Base-by-base conservation (phyloP, 2,797 vertebrate species). In the Sylvilagus floridanus region DNA sequence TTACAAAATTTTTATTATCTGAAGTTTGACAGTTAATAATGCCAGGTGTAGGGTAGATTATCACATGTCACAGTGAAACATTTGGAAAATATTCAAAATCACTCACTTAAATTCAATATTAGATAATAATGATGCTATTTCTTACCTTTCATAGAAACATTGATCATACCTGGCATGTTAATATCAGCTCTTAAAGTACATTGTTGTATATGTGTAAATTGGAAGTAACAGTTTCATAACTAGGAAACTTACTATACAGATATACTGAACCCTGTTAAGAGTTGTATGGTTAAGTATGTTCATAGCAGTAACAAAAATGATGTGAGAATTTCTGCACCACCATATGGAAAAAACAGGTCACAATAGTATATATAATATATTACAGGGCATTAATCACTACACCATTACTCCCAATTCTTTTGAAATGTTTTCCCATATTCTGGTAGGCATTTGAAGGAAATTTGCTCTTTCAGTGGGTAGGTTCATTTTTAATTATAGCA, bases 11-110 rank as follows among this genome's bases (percentile, higher is more conserved):
- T 93, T 57, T 60, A 14, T 88, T 93, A 24, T 60, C n/a, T 91
- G 42, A 72, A 85, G 82, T 32, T 63, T 91, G 30, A 84, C 6
- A 54, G 47, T 69, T 62, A 32, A 83, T 91, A 63, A 16, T 92
- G n/a, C 42, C 42, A 47, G 42, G 42, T 47, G 42, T 47, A 9
- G 42, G 8, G 42, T 47, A 8, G 42, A 47, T 47, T 88, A 7
- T 9, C 88, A 35, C 93, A 42, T 78, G 30, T 52, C 47, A 54
- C 24, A 69, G 0, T 32, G 32, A 90, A 95, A 76, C 5, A 24
- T 79, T 85, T 90, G 17, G 79, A 82, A 86, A 92, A 71, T 79
- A 94, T 12, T 88, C 37, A 69, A 35, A 57, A 8, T 92, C 42
- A 47, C 7, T 57, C 42, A 62, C 83, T 82, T 83, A 88, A 91